A percentile compares a stretch with the other conserved stretches of the same genome.
These are phyloP conservation scores for Vicugna pacos DNA, from an alignment of 2,113 vertebrate genomes.

Conservation along the genomic window DNA sequence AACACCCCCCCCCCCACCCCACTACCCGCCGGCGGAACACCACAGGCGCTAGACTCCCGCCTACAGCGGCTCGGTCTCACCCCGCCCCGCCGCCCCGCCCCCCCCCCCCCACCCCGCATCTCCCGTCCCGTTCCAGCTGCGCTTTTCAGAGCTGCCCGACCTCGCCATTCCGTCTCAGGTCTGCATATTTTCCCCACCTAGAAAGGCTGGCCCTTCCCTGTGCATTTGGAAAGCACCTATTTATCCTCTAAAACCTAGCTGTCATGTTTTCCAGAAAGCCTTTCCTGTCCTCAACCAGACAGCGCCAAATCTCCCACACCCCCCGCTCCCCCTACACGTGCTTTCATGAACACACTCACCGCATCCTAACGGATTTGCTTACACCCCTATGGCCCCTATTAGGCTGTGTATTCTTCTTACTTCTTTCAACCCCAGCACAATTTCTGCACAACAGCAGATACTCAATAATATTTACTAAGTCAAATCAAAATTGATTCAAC, in stretches of 20 bases:
- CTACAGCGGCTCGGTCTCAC: background rate
- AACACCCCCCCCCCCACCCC: background rate
- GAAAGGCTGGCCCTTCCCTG: slow-evolving; percentile 2
- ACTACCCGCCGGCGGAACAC: background rate
- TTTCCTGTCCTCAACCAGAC: background rate
- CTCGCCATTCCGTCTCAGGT: background rate
- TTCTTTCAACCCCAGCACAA: background rate
- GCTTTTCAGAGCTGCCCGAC: background rate
- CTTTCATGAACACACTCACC: background rate
- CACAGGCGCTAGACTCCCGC: background rate
- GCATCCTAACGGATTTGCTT: background rate
- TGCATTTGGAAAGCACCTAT: slow-evolving; percentile 16
- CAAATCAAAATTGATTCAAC: slow-evolving; percentile 55
- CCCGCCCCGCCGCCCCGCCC: background rate
- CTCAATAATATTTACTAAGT: background rate
- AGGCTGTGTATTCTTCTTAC: background rate
- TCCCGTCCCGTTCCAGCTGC: background rate
- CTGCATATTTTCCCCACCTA: background rate
- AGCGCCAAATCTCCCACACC: background rate
- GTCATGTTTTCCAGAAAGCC: slow-evolving; percentile 45
- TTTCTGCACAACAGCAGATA: background rate
- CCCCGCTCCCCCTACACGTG: background rate
- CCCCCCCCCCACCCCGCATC: background rate
- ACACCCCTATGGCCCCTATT: background rate
- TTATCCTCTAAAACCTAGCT: slow-evolving; percentile 44